Conservation (phyloP, 2,797 vertebrate genomes). For the Sphenodon punctatus region DNA sequence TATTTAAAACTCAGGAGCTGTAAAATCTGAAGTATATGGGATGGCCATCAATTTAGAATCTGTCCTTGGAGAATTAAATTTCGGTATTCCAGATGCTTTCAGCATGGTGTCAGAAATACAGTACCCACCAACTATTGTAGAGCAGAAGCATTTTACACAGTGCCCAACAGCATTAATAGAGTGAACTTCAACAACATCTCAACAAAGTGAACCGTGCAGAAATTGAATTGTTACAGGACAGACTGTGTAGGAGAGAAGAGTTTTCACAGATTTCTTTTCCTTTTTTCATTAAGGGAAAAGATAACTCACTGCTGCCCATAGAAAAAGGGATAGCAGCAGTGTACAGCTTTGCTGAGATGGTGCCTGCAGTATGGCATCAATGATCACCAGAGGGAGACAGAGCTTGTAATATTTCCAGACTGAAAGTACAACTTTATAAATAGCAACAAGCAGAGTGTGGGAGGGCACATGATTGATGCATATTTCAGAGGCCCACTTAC, state of each 20-base stretch:
- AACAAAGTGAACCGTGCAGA: neutral
- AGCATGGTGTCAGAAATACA: neutral
- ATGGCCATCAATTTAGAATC: neutral
- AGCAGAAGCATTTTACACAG: accelerated
- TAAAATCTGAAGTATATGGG: neutral
- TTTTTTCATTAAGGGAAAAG: neutral
- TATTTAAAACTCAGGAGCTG: neutral
- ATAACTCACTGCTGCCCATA: accelerated
- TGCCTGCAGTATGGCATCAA: accelerated
- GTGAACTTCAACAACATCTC: neutral
- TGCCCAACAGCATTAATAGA: neutral
- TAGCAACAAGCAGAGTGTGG: neutral
- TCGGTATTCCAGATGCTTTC: neutral
- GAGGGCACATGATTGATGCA: accelerated
- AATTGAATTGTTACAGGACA: neutral
- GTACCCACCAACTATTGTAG: accelerated
- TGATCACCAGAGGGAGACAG: slow-evolving; percentile 76
- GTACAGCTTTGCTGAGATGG: accelerated
- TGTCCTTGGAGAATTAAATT: neutral
- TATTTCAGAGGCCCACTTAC: neutral
- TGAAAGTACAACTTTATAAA: neutral
- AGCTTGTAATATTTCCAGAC: slow-evolving; percentile 17
- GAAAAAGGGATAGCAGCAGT: neutral
- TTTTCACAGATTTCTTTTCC: accelerated
- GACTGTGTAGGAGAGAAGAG: neutral